Conservation (phyloP, 2,797 vertebrate species). For the Eleutherodactylus coqui region DNA sequence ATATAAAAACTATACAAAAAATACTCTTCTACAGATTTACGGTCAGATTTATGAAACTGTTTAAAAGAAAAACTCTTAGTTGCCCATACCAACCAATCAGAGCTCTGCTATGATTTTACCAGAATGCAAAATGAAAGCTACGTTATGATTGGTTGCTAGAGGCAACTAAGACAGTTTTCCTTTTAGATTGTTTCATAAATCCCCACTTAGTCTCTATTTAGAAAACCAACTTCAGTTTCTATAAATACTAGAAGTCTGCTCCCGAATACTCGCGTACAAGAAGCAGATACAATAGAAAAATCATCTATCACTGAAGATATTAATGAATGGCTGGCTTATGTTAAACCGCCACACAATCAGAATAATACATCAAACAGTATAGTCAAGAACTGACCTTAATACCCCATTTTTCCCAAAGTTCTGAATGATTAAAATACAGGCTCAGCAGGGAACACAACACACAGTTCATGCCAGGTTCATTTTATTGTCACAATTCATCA, state of each 20-base stretch:
- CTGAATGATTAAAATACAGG: conserved; percentile 33
- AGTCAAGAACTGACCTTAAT: conserved; percentile 35
- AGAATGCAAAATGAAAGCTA: too few species aligned
- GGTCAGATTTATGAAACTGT: too few species aligned
- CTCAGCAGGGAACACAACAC: conserved; percentile 19
- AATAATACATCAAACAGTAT: conserved; percentile 39
- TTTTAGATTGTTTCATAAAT: too few species aligned
- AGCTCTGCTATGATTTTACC: too few species aligned
- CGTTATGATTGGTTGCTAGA: too few species aligned
- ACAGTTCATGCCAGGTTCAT: conserved; percentile 45
- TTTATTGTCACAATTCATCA: conserved; percentile 44
- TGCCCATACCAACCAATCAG: too few species aligned
- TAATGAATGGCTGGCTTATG: conserved; percentile 23
- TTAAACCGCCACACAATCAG: conserved; percentile 21
- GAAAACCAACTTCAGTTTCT: background rate
- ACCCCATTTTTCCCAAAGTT: conserved; percentile 5
- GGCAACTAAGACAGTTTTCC: too few species aligned
- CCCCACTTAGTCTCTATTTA: background rate
- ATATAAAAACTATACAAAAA: background rate
- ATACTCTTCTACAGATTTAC: too few species aligned
- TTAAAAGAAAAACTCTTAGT: too few species aligned
- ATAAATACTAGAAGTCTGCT: background rate
- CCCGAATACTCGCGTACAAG: background rate
- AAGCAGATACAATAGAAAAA: conserved; percentile 3
- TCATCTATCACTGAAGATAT: conserved; percentile 13